These are phyloP conservation scores for Chaetorhynchus papuensis DNA, from an alignment of 2,113 vertebrate species.

Conservation along the genomic window DNA sequence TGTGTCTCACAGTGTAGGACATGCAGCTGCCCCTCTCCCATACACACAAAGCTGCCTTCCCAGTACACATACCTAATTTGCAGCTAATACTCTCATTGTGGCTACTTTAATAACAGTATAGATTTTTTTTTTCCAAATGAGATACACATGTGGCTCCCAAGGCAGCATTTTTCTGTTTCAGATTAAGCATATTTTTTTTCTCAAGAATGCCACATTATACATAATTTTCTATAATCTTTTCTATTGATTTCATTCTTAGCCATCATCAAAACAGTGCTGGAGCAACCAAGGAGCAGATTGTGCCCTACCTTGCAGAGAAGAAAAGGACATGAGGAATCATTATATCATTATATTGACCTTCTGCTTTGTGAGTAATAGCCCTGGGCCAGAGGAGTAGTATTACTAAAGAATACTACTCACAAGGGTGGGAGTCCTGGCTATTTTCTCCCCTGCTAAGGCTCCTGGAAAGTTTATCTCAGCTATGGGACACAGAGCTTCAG, in stretches of 20 bases:
- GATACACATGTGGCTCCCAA: conserved; percentile 44
- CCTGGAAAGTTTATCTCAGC: background rate
- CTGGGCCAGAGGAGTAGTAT: background rate
- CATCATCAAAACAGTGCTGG: background rate
- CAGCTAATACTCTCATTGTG: conserved; percentile 52
- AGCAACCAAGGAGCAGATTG: background rate
- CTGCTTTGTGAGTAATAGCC: background rate
- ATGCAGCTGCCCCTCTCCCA: background rate
- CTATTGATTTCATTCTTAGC: conserved; percentile 4
- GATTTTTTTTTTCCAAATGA: conserved; percentile 37
- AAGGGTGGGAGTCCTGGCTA: background rate
- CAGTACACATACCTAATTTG: conserved; percentile 50
- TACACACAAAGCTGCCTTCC: background rate
- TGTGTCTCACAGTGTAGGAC: background rate
- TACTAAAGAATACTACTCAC: background rate
- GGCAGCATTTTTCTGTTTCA: conserved; percentile 12
- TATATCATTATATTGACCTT: background rate
- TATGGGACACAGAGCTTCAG: background rate
- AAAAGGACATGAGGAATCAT: background rate
- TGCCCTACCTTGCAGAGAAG: background rate
- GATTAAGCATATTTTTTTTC: background rate
- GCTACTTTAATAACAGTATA: conserved; percentile 49
- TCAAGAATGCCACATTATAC: conserved; percentile 9
- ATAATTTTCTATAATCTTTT: conserved; percentile 28
- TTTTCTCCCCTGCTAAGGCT: background rate